phyloP scores from a whole-genome alignment of 1,140 invertebrate species.

The Caenorhabditis elegans region WBcel235 BX284604.4:5246501-5247000 shows the following conservation, averaged over 20 bases:
- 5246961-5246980: slow-evolving; percentile 1
- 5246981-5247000: not conserved
- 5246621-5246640: not conserved
- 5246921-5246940: not conserved
- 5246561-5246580: not conserved
- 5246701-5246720: too few relatives aligned
- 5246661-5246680: slow-evolving; percentile 15
- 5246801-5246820: slow-evolving; percentile 12
- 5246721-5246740: too few relatives aligned
- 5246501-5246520: not conserved
- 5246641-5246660: not conserved
- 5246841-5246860: not conserved
- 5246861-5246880: not conserved
- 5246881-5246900: not conserved
- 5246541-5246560: slow-evolving; percentile 16
- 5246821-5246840: not conserved
- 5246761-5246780: not conserved
- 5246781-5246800: not conserved
- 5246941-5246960: not conserved
- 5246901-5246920: not conserved
- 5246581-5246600: not conserved
- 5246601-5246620: not conserved
- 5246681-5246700: not conserved
- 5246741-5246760: too few relatives aligned
- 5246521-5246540: not conserved